phyloP scores from a whole-genome alignment of 2,113 vertebrate species.

The Dendropsophus ebraccatus region DNA sequence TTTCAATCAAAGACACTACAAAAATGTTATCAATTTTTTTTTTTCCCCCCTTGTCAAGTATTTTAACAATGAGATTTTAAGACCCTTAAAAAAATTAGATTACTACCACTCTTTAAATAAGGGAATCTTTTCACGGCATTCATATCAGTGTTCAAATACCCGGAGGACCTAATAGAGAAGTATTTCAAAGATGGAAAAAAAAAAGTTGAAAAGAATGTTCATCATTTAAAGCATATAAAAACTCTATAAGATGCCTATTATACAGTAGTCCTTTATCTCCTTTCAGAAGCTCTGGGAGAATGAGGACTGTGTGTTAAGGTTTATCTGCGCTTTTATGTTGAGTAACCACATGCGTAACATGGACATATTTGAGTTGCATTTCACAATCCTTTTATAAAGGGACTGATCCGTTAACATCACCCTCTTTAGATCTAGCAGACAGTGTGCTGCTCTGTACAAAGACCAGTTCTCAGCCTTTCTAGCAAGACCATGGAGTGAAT shows the following conservation, averaged over 20 bases:
- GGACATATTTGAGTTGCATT: constrained; percentile 74
- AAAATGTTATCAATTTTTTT: constrained; percentile 31
- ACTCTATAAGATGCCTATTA: constrained; percentile 73
- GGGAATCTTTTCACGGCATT: constrained; percentile 44
- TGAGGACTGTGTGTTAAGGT: constrained; percentile 74
- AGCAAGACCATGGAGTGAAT: constrained; percentile 78
- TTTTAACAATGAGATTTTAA: constrained; percentile 64
- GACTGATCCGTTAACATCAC: constrained; percentile 80
- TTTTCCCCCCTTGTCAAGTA: constrained; percentile 4
- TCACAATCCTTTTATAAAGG: constrained; percentile 79
- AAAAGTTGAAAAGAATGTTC: constrained; percentile 67
- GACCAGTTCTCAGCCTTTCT: constrained; percentile 70
- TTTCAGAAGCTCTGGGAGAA: constrained; percentile 72
- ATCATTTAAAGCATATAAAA: constrained; percentile 75
- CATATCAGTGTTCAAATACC: constrained; percentile 47
- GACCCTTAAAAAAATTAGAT: constrained; percentile 40
- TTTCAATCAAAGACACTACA: not conserved
- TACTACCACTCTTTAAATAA: constrained; percentile 42
- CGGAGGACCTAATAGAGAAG: constrained; percentile 49
- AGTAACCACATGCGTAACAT: constrained; percentile 77
- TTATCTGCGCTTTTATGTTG: constrained; percentile 80
- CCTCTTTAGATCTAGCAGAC: constrained; percentile 77
- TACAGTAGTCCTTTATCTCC: constrained; percentile 72
- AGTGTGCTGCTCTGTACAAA: constrained; percentile 75
- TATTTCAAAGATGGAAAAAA: constrained; percentile 61